phyloP scores from a whole-genome alignment of 1,140 invertebrate species.

The Drosophila ercepeae region DNA sequence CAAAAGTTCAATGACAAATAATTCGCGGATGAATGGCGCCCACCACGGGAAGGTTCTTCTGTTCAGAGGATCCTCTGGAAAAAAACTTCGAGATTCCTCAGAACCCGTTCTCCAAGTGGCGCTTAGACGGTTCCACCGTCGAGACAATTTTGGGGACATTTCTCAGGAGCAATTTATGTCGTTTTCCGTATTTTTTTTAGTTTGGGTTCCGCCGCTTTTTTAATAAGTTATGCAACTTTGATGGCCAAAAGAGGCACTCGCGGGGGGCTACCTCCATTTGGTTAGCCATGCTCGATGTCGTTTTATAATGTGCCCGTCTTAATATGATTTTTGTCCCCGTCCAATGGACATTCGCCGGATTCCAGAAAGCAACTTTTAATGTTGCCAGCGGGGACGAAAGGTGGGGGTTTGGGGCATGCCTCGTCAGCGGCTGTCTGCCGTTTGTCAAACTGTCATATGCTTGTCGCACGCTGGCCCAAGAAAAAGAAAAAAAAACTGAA shows the following conservation, averaged over 20 bases:
- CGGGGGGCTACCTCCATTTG: conserved; percentile 16
- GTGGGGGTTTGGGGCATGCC: neutral
- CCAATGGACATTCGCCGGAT: conserved; percentile 64
- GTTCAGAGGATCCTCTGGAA: neutral
- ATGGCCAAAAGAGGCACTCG: neutral
- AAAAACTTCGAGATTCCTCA: conserved; percentile 21
- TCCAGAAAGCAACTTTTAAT: conserved; percentile 71
- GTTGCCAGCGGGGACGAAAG: conserved; percentile 3
- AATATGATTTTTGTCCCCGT: conserved; percentile 79
- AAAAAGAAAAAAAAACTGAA: neutral
- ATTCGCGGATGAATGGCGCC: conserved; percentile 70
- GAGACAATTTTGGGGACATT: conserved; percentile 60
- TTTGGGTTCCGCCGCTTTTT: conserved; percentile 46
- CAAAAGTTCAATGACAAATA: conserved; percentile 62
- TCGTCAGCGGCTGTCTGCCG: conserved; percentile 61
- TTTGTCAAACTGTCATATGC: conserved; percentile 82
- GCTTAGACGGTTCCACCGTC: conserved; percentile 55
- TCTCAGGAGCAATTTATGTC: conserved; percentile 59
- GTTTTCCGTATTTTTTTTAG: conserved; percentile 25
- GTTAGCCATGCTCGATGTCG: conserved; percentile 47
- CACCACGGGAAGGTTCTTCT: neutral
- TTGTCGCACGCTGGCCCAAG: conserved; percentile 63
- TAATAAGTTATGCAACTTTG: conserved; percentile 62
- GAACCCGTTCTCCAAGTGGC: conserved; percentile 72
- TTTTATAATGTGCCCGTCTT: conserved; percentile 78